A percentile compares a stretch with the other conserved stretches of the same genome.
These are phyloP conservation scores for Mythimna impura DNA, from an alignment of 2,888 invertebrate species.

Conservation along the genomic window DNA sequence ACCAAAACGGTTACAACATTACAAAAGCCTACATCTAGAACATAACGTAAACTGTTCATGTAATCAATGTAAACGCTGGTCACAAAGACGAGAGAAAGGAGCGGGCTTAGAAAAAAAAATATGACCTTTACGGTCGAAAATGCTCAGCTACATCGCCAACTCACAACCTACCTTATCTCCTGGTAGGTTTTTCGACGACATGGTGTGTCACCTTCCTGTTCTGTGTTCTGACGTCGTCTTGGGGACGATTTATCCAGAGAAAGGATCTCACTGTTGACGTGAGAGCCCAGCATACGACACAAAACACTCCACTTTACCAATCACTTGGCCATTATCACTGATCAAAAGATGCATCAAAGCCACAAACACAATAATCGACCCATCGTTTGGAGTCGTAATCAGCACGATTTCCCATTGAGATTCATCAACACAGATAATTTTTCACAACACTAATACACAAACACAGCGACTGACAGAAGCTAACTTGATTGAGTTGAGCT, in stretches of 20 bases:
- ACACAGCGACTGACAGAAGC: conserved; percentile 90
- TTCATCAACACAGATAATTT: conserved; percentile 89
- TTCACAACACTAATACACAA: conserved; percentile 90
- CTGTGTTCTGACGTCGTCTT: conserved; percentile 87
- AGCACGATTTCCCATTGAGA: conserved; percentile 90
- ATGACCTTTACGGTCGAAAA: conserved; percentile 79
- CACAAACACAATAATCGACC: conserved; percentile 89
- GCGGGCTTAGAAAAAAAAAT: conserved; percentile 80
- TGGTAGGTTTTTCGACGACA: conserved; percentile 95
- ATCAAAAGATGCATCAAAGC: conserved; percentile 87
- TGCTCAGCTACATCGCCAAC: conserved; percentile 65
- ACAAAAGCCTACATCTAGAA: conserved; percentile 19
- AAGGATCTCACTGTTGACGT: conserved; percentile 88
- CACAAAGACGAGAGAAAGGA: conserved; percentile 83
- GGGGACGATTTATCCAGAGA: conserved; percentile 89
- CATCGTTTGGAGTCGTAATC: conserved; percentile 88
- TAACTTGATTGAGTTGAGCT: conserved; percentile 87
- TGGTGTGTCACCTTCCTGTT: conserved; percentile 88
- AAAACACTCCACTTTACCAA: conserved; percentile 88
- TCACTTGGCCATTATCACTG: conserved; percentile 90
- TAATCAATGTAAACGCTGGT: conserved; percentile 57
- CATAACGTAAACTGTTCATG: conserved; percentile 42
- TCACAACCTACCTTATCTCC: conserved; percentile 94
- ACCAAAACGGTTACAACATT: conserved; percentile 28
- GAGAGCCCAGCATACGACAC: conserved; percentile 89